Evolutionary conservation across 2,113 vertebrate genomes (phyloP), one percentile per base, ranked within the genome.

Genomic region (Burhinus oedicnemus): DNA sequence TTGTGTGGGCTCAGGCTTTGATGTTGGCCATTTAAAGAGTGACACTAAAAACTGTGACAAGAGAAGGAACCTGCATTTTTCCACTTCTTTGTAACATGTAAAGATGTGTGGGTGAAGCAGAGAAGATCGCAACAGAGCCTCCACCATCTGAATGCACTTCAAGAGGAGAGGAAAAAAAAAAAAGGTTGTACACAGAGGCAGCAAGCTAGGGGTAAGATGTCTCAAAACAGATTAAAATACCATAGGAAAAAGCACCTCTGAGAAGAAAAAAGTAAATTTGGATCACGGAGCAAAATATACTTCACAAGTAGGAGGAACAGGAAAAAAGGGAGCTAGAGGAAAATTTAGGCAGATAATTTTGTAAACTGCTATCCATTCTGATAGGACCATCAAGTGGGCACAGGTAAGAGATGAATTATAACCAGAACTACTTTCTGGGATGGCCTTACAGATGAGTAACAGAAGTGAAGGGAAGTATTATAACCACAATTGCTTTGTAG

Each of bases 61-160:
- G 11, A 65, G 42, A 75, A 68, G 32, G 14, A 54, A 51, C 2
- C 11, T 78, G 8, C 14, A 30, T 80, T 76, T 79, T 76, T 12
- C 30, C 3, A 8, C 44, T 75, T 75, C 60, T 65, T 82, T 34
- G 6, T 62, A 71, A 45, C 25, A 8, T 15, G 4, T 47, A 25
- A 75, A 62, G 30, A 66, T 0, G 0, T 49, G 42, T 80, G 49
- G 16, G 26, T 57, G 49, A 83, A 30, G 12, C 42, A 88, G 27
- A 75, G 13, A 90, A 86, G 22, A 79, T 27, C 0, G 0, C 44
- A 89, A 44, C 8, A 54, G 11, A 76, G 8, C 3, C 6, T 47
- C 8, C 15, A 60, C 2, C 34, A 21, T 52, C 36, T 62, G 42
- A 79, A 74, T 45, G 15, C 5, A 49, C 15, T 61, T 77, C 45